These are phyloP conservation scores for Periophthalmus modestus DNA, from an alignment of 2,113 vertebrate genomes.

Conservation along the genomic window DNA sequence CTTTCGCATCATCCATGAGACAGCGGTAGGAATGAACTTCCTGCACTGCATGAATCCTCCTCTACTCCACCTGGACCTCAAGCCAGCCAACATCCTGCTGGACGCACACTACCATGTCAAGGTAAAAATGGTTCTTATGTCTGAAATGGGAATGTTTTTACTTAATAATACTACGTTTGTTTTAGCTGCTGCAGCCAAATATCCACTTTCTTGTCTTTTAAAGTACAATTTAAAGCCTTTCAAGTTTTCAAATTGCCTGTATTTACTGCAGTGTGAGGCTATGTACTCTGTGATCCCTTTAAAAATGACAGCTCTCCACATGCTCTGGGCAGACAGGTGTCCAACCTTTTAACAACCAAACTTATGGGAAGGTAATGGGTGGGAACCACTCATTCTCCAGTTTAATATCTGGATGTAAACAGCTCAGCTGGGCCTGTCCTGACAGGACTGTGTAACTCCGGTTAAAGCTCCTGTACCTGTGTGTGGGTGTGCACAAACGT, in stretches of 20 bases:
- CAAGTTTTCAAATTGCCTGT: not conserved
- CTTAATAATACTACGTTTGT: not conserved
- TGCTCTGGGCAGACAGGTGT: conserved; percentile 51
- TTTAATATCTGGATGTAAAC: conserved; percentile 77
- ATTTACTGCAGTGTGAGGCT: conserved; percentile 8
- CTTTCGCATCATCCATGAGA: conserved; percentile 95
- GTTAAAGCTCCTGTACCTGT: conserved; percentile 44
- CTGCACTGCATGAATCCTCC: conserved; percentile 96
- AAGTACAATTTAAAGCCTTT: not conserved
- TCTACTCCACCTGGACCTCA: conserved; percentile 94
- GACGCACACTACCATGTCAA: conserved; percentile 97
- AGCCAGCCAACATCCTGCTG: conserved; percentile 96
- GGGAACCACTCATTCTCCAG: conserved; percentile 55
- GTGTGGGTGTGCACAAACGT: conserved; percentile 44
- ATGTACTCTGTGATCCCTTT: conserved; percentile 6
- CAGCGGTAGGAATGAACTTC: conserved; percentile 97
- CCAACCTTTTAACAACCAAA: conserved; percentile 49
- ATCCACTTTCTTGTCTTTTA: not conserved
- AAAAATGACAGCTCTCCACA: conserved; percentile 19
- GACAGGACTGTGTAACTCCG: conserved; percentile 67
- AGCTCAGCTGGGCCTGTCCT: conserved; percentile 68
- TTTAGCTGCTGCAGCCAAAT: not conserved
- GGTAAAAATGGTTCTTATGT: conserved; percentile 66
- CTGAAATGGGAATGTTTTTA: not conserved
- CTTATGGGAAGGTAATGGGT: conserved; percentile 57